Conservation (phyloP, 2,797 vertebrate species). For the Nyctibius grandis region DNA sequence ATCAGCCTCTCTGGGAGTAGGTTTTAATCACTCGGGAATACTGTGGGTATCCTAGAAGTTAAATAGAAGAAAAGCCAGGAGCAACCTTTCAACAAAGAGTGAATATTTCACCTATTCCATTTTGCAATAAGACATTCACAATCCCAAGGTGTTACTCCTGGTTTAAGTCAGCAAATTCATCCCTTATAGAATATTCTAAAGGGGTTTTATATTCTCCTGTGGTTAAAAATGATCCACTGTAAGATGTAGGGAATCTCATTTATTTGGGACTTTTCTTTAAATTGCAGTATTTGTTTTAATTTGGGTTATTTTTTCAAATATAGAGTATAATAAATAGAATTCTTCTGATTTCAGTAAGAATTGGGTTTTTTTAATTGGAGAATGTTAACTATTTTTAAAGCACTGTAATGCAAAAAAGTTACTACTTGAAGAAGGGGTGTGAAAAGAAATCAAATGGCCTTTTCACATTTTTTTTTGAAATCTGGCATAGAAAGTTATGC, state of each 20-base stretch:
- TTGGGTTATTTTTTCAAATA: neutral
- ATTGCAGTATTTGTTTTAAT: neutral
- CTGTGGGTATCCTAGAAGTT: accelerated
- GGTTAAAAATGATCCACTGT: neutral
- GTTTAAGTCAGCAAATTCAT: neutral
- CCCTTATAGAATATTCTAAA: neutral
- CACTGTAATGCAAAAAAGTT: neutral
- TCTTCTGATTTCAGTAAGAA: neutral
- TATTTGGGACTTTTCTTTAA: neutral
- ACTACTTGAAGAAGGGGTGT: neutral
- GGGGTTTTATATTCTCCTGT: neutral
- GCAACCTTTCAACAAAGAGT: neutral
- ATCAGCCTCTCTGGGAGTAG: neutral
- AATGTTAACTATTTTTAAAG: neutral
- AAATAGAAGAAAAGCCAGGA: neutral
- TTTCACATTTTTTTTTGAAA: neutral
- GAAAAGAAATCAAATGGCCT: neutral
- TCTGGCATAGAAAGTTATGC: neutral
- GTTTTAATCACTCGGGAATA: accelerated
- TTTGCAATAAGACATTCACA: neutral
- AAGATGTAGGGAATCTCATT: neutral
- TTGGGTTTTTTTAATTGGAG: neutral
- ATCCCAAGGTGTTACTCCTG: neutral
- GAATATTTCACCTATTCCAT: neutral
- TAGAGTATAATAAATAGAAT: neutral